Evolutionary conservation across 2,113 vertebrate genomes (phyloP), one percentile per base, ranked within the genome.

Genomic region (Gymnogyps californianus): DNA sequence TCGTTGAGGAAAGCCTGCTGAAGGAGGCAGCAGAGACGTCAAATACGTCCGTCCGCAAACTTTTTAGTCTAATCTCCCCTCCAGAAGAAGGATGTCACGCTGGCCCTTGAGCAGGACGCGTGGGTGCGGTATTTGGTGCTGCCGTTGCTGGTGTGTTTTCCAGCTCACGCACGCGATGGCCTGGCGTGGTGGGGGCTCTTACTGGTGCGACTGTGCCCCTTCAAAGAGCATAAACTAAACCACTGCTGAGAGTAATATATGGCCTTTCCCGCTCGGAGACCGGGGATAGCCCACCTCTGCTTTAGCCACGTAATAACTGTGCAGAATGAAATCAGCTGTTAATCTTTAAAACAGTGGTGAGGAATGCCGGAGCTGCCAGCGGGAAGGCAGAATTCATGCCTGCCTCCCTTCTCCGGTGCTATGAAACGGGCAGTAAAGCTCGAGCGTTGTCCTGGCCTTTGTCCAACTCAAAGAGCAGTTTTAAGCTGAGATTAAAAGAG

Each of bases 31-130:
- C 36, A 16, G 52, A 46, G 54, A 4, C 19, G 34, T 46, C 44
- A 28, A 7, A 32, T 7, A 21, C 0, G 4, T 36, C 38, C 1
- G 0, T 34, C 29, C 1, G 1, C 46, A 38, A 13, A 18, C 18
- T 4, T 29, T 29, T 24, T 21, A 9, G 28, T 21, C 34, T n/a
- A 2, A 16, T 4, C 3, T 40, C 16, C 17, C 21, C 26, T 61
- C 28, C 74, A 16, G n/a, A 40, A 40, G 13, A 5, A 58, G 69
- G 59, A 28, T 1, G 34, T 16, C 14, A 4, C 0, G 2, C 31
- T 24, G 22, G 17, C 38, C 13, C 28, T 38, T 10, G 38, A 13
- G 69, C 44, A 34, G 69, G n/a, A 26, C 0, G 1, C 3, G 0
- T 0, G 2, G 24, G 17, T 8, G 4, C 1, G 4, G 51, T 40